Evolutionary conservation across 2,797 vertebrate species (phyloP), one percentile per base, ranked within the genome.

Genomic region (Acipenser ruthenus): DNA sequence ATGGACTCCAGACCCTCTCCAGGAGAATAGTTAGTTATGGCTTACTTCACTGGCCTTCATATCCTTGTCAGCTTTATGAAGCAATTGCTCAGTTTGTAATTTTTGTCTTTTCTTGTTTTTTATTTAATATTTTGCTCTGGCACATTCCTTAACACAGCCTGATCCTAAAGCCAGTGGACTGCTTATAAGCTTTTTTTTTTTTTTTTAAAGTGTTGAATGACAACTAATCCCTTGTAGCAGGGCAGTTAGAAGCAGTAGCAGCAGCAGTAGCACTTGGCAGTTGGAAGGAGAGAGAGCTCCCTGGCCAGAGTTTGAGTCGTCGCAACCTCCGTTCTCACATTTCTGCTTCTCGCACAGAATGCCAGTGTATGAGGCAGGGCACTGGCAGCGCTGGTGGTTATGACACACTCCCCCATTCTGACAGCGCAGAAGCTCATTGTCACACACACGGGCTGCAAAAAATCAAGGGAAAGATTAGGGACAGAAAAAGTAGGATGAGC

Each of bases 341-440:
- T 79, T 88, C n/a, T 75, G 49, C 81, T 95, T 96, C 88, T 98
- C 94, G 0, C 96, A 99, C 65, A 94, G 85, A 79, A 97, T 85
- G 73, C 96, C 96, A 0, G 86, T 91, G 87, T 89, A 97, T 6
- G 84, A 85, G 0, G 86, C 65, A 0, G 92, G 87, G 73, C 96
- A 99, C 80, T 80, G 88, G 85, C 96, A 98, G 49, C 88, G 89
- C 75, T 91, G 71, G 37, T 95, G 94, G 89, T 93, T 93, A 82
- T 94, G 81, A 68, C 96, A 99, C 0, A 87, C 89, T 0, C 96
- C 96, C 9, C 95, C 96, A 3, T 98, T 98, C 88, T 98, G 95
- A 82, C 96, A 99, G 69, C 93, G 95, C 80, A 89, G 90, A 6
- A 98, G 88, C 50, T 97, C 93, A 1, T 97, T 93, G 89, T 99